Conservation (phyloP, 2,113 vertebrate species). For the Isichthys henryi region DNA sequence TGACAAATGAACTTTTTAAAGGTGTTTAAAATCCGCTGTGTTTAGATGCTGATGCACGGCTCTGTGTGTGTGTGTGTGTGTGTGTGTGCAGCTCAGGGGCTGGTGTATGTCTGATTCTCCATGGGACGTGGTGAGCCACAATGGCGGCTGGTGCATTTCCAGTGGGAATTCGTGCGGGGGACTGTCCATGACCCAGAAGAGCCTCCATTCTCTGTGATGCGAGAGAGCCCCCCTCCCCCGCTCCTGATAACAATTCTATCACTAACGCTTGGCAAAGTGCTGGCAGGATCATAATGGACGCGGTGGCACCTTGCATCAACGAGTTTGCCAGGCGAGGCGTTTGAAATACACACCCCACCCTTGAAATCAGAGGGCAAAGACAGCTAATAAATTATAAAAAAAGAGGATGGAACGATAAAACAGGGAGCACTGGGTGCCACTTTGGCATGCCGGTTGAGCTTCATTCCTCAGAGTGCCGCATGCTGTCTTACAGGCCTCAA, state of each 20-base stretch:
- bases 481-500: background rate
- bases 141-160: background rate
- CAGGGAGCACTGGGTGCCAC: background rate
- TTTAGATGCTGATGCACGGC: no score
- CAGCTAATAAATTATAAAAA: conserved; percentile 21
- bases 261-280: conserved; percentile 11
- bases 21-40: no score
- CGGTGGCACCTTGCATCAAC: conserved; percentile 17
- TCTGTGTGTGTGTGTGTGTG: conserved; percentile 6
- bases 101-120: background rate
- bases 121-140: conserved; percentile 5
- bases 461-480: background rate
- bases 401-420: background rate
- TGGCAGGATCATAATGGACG: conserved; percentile 9
- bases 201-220: background rate
- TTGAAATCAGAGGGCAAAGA: conserved; percentile 6
- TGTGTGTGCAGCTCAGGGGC: background rate
- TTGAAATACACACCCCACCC: conserved; percentile 18
- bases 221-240: background rate
- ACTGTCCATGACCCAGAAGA: background rate
- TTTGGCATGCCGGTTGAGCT: background rate
- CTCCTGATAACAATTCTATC: conserved; percentile 28
- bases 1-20: no score
- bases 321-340: background rate
- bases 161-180: background rate